A percentile compares a stretch with the other conserved stretches of the same genome.
Conservation (phyloP, 1,140 invertebrate genomes). For the Rhysida immarginata region DNA sequence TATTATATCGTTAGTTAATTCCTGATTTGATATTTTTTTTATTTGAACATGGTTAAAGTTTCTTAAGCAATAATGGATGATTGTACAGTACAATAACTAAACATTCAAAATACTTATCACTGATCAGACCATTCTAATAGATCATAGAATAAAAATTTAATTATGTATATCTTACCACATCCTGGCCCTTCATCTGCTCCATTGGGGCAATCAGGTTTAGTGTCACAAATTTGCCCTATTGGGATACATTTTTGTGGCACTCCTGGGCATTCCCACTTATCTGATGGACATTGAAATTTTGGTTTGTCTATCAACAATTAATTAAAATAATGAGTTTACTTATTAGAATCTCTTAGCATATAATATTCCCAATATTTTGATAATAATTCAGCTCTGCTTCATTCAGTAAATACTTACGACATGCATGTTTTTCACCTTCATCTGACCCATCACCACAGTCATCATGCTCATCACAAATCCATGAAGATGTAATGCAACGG, state of each 20-base stretch:
- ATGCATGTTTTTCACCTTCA: constrained; percentile 47
- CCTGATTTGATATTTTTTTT: no score
- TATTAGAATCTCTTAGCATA: no score
- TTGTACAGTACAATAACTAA: no score
- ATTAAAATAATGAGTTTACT: no score
- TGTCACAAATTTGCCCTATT: constrained; percentile 61
- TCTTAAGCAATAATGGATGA: no score
- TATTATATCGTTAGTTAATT: no score
- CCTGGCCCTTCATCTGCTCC: constrained; percentile 76
- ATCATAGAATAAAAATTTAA: no score
- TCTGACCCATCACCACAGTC: constrained; percentile 91
- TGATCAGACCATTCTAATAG: no score
- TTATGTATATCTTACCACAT: constrained; percentile 42
- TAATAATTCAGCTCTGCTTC: background rate
- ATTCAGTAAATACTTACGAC: constrained; percentile 19
- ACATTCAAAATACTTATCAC: no score
- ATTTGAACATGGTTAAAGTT: no score
- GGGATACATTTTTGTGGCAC: constrained; percentile 60
- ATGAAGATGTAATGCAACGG: constrained; percentile 79
- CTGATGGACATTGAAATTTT: constrained; percentile 40
- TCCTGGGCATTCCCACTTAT: constrained; percentile 71
- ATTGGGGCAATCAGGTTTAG: constrained; percentile 71
- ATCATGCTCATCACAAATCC: constrained; percentile 88
- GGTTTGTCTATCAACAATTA: constrained; percentile 10
- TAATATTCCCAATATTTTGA: no score